Evolutionary conservation across 2,888 invertebrate species (phyloP).

Genomic region (Caenorhabditis afra): DNA sequence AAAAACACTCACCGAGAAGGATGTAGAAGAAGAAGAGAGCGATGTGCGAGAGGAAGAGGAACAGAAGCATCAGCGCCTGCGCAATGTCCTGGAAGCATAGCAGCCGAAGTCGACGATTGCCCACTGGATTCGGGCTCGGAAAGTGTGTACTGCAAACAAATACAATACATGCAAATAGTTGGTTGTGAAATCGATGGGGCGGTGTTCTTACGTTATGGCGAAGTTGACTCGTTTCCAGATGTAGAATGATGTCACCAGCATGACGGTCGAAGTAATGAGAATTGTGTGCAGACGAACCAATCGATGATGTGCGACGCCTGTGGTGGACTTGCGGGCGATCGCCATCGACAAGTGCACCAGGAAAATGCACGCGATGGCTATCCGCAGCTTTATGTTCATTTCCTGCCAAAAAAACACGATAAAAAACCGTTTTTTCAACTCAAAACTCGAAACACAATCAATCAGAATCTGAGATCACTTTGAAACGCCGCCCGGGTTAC

Average conservation of each 20-base stretch:
- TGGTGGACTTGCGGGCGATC: slow-evolving; percentile 41
- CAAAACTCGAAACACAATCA: slow-evolving; percentile 2
- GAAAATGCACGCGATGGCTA: slow-evolving; percentile 14
- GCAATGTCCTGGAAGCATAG: slow-evolving; percentile 64
- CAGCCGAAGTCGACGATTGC: slow-evolving; percentile 54
- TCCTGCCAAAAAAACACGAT: slow-evolving; percentile 30
- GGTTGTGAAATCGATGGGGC: neutral
- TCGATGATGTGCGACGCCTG: slow-evolving; percentile 59
- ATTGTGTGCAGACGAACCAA: slow-evolving; percentile 63
- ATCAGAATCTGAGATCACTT: neutral
- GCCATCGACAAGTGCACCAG: slow-evolving; percentile 40
- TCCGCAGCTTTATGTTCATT: slow-evolving; percentile 45
- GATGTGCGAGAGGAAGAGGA: slow-evolving; percentile 65
- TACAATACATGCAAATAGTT: too few relatives aligned
- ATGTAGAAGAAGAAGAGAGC: slow-evolving; percentile 68
- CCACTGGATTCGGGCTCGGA: slow-evolving; percentile 37
- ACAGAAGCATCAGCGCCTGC: slow-evolving; percentile 58
- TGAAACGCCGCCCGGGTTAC: slow-evolving; percentile 1
- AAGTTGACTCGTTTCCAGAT: slow-evolving; percentile 63
- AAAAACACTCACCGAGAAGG: slow-evolving; percentile 55
- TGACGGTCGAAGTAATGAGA: slow-evolving; percentile 58
- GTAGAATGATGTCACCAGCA: slow-evolving; percentile 62
- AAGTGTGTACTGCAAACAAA: slow-evolving; percentile 33
- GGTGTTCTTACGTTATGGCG: slow-evolving; percentile 58
- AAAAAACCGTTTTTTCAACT: neutral